phyloP scores from a whole-genome alignment of 2,888 invertebrate genomes.

The Coleophora flavipennella region DNA sequence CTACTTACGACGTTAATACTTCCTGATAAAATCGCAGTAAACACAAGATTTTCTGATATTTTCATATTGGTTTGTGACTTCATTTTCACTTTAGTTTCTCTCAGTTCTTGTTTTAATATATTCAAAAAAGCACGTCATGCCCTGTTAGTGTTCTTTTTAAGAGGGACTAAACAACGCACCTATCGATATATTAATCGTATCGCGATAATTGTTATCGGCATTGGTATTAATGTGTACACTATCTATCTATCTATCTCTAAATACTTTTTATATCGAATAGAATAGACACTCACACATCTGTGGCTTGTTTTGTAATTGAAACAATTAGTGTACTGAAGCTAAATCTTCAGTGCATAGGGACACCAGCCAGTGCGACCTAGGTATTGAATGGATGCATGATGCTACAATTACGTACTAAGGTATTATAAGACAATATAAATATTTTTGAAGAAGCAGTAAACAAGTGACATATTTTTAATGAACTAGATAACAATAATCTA shows the following conservation, averaged over 20 bases:
- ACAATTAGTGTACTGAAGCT: neutral
- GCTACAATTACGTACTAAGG: no score
- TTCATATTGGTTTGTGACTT: slow-evolving; percentile 10
- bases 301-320: neutral
- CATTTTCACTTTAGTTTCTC: slow-evolving; percentile 7
- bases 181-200: slow-evolving; percentile 42
- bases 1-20: slow-evolving; percentile 40
- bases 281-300: neutral
- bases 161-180: slow-evolving; percentile 31
- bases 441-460: no score
- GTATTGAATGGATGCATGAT: neutral
- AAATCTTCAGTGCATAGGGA: neutral
- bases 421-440: no score
- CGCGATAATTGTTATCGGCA: slow-evolving; percentile 59
- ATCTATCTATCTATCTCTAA: slow-evolving; percentile 21
- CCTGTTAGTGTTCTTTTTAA: slow-evolving; percentile 28
- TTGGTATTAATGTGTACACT: slow-evolving; percentile 38
- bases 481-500: no score
- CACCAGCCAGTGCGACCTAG: neutral
- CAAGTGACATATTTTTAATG: no score
- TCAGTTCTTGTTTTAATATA: neutral
- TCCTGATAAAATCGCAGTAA: slow-evolving; percentile 30
- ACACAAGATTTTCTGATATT: slow-evolving; percentile 16
- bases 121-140: slow-evolving; percentile 29
- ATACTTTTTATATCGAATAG: neutral